Conservation (phyloP, 2,888 invertebrate genomes). For the Oscheius onirici region DNA sequence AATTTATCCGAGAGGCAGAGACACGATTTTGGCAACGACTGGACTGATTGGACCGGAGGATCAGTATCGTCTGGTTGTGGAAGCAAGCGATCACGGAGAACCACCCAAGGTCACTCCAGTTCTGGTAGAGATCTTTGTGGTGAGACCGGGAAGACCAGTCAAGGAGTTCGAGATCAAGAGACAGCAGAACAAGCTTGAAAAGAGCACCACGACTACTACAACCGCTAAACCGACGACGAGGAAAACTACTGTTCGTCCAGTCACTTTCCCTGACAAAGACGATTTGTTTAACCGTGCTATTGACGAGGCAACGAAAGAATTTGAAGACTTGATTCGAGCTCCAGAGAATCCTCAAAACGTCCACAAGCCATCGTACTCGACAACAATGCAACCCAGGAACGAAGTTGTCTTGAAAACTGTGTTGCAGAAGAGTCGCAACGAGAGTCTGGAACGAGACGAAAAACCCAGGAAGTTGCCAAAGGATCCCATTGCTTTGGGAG, state of each 20-base stretch:
- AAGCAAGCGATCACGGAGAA: conserved; percentile 51
- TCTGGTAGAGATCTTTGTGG: neutral
- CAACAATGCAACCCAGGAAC: neutral
- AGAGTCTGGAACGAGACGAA: conserved; percentile 6
- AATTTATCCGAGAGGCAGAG: conserved; percentile 38
- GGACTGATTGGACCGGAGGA: conserved; percentile 27
- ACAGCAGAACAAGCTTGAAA: neutral
- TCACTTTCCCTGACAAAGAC: neutral
- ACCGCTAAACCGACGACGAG: neutral
- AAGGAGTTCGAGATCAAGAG: conserved; percentile 13
- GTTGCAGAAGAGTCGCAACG: neutral
- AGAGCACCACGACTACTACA: neutral
- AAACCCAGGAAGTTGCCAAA: conserved; percentile 1
- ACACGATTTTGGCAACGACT: conserved; percentile 38
- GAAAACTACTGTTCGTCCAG: neutral
- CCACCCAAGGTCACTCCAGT: neutral
- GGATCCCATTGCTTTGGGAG: conserved; percentile 13
- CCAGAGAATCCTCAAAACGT: conserved; percentile 18
- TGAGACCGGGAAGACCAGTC: conserved; percentile 11
- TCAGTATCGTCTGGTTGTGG: conserved; percentile 44
- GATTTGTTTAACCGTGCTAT: conserved; percentile 8
- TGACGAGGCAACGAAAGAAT: conserved; percentile 15
- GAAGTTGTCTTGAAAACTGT: conserved; percentile 6
- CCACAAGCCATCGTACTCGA: conserved; percentile 2
- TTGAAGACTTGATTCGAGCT: neutral